Evolutionary conservation across 2,113 vertebrate species (phyloP).

Genomic region (Oxygymnocypris stewartii): DNA sequence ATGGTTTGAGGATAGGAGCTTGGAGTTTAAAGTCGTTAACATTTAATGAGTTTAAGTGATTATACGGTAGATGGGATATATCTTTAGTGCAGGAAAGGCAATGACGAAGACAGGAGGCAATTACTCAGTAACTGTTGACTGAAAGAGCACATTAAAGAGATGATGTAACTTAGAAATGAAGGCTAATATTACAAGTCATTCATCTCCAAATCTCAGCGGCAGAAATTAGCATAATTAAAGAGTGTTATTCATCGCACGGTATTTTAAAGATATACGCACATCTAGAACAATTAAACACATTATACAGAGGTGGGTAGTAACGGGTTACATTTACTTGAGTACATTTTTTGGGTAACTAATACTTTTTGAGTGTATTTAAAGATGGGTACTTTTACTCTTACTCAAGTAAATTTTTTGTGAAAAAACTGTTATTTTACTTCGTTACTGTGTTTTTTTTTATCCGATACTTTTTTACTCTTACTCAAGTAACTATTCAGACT

Average conservation of each 20-base stretch:
- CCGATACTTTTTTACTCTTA: no score
- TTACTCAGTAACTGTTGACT: neutral
- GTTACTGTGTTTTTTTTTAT: no score
- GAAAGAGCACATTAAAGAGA: slow-evolving; percentile 4
- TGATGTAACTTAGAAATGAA: neutral
- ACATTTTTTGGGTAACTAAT: no score
- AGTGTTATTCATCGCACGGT: neutral
- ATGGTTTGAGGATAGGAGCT: neutral
- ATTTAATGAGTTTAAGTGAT: neutral
- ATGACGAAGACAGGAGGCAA: neutral
- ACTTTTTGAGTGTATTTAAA: no score
- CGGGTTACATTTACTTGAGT: no score
- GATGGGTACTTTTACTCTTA: no score
- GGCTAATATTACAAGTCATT: slow-evolving; percentile 1
- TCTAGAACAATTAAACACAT: neutral
- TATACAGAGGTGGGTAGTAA: neutral
- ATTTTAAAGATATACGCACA: neutral
- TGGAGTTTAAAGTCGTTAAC: neutral
- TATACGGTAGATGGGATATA: neutral
- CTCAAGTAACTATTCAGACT: no score
- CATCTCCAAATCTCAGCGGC: neutral
- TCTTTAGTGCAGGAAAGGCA: neutral
- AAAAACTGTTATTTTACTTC: no score
- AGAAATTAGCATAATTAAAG: slow-evolving; percentile 18
- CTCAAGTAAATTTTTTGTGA: no score